phyloP scores from a whole-genome alignment of 2,888 invertebrate species.

The Caenorhabditis sp. region DNA sequence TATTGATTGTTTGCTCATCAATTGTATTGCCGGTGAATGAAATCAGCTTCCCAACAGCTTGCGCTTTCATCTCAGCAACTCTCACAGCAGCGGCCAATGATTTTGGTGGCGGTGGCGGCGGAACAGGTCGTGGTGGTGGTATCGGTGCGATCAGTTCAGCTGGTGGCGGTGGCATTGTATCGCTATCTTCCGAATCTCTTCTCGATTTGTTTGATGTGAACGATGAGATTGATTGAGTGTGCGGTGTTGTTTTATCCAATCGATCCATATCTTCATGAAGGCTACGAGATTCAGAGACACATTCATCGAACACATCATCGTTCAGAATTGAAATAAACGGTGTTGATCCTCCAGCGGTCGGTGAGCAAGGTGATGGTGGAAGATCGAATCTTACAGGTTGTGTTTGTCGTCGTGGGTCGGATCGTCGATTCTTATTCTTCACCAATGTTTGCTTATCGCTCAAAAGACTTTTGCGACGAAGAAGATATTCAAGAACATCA shows the following conservation, averaged over 20 bases:
- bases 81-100: conserved; percentile 41
- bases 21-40: conserved; percentile 14
- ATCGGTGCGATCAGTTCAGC: conserved; percentile 30
- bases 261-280: conserved; percentile 61
- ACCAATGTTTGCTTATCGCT: conserved; percentile 53
- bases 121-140: conserved; percentile 31
- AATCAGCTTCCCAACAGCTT: conserved; percentile 17
- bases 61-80: conserved; percentile 42
- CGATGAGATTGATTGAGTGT: conserved; percentile 34
- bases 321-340: conserved; percentile 55
- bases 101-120: conserved; percentile 59
- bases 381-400: conserved; percentile 67
- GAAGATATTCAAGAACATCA: conserved; percentile 66
- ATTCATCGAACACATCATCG: conserved; percentile 55
- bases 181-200: conserved; percentile 46
- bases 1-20: conserved; percentile 1
- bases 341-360: conserved; percentile 46
- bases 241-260: conserved; percentile 44
- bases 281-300: conserved; percentile 52
- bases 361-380: conserved; percentile 48
- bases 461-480: conserved; percentile 57
- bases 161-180: conserved; percentile 58
- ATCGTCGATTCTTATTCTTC: conserved; percentile 47
- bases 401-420: conserved; percentile 71
- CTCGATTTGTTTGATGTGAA: conserved; percentile 40